Conservation (phyloP, 2,113 vertebrate species). For the Xyrauchen texanus region DNA sequence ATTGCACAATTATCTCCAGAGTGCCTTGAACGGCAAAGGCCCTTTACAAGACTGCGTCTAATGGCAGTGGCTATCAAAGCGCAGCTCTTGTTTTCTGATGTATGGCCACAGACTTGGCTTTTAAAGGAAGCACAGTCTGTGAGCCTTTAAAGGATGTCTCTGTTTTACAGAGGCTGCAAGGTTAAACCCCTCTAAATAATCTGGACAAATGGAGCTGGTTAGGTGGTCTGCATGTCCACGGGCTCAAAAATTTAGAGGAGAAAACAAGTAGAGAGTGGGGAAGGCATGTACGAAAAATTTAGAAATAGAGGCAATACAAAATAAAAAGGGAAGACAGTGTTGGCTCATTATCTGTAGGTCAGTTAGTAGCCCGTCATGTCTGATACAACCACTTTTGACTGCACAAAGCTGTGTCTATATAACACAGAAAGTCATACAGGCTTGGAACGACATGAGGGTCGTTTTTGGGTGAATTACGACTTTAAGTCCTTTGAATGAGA, state of each 20-base stretch:
- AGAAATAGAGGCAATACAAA: not conserved
- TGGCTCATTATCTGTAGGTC: slow-evolving; percentile 15
- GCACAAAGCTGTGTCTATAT: not conserved
- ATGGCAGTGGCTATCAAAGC: slow-evolving; percentile 55
- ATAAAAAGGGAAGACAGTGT: not conserved
- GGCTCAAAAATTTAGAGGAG: not conserved
- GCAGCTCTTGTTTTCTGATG: slow-evolving; percentile 42
- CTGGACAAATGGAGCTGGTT: slow-evolving; percentile 56
- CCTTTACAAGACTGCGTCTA: slow-evolving; percentile 65
- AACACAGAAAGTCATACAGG: not conserved
- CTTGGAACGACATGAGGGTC: no score
- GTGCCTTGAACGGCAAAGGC: slow-evolving; percentile 67
- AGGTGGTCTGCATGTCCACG: slow-evolving; percentile 43
- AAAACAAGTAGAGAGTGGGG: not conserved
- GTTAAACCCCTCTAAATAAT: slow-evolving; percentile 61
- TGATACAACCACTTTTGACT: not conserved
- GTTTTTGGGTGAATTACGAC: no score
- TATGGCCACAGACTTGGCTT: slow-evolving; percentile 49
- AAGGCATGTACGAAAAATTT: not conserved
- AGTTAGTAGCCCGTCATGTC: not conserved
- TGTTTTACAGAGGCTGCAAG: slow-evolving; percentile 58
- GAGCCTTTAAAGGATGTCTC: slow-evolving; percentile 58
- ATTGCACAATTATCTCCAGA: slow-evolving; percentile 78
- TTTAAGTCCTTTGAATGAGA: no score
- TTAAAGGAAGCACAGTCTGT: slow-evolving; percentile 42